A percentile compares a stretch with the other conserved stretches of the same genome.
phyloP scores from a whole-genome alignment of 2,888 invertebrate genomes.

The Brachypalpus laphriformis region DNA sequence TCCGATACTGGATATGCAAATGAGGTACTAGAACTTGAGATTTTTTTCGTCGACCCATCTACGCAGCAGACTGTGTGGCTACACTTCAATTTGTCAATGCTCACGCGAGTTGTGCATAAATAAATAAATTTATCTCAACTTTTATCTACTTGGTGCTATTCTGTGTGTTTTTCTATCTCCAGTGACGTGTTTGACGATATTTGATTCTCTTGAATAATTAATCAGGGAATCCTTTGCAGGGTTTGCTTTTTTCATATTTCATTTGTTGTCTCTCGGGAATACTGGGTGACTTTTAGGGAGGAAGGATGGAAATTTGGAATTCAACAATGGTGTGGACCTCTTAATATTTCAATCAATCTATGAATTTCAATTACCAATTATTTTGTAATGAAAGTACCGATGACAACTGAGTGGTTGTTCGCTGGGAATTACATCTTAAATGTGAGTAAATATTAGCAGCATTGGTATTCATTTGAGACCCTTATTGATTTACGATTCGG shows the following conservation, averaged over 20 bases:
- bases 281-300: constrained; percentile 9
- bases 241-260: constrained; percentile 6
- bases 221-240: constrained; percentile 59
- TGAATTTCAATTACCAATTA: constrained; percentile 68
- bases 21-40: constrained; percentile 51
- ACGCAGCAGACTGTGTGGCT: constrained; percentile 62
- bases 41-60: constrained; percentile 5
- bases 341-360: constrained; percentile 65
- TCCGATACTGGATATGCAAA: constrained; percentile 66
- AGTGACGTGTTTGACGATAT: constrained; percentile 72
- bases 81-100: constrained; percentile 70
- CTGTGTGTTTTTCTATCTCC: constrained; percentile 8
- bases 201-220: constrained; percentile 73
- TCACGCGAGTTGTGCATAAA: constrained; percentile 67
- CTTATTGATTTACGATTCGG: background rate
- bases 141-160: constrained; percentile 24
- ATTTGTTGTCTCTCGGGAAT: constrained; percentile 59
- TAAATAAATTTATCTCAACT: constrained; percentile 60
- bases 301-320: constrained; percentile 40
- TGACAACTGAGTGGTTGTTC: constrained; percentile 57
- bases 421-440: background rate
- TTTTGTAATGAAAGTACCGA: constrained; percentile 56
- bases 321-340: constrained; percentile 49
- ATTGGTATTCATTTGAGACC: background rate
- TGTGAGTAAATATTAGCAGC: background rate